Conservation (phyloP, 2,113 vertebrate species). For the Turnix velox region DNA sequence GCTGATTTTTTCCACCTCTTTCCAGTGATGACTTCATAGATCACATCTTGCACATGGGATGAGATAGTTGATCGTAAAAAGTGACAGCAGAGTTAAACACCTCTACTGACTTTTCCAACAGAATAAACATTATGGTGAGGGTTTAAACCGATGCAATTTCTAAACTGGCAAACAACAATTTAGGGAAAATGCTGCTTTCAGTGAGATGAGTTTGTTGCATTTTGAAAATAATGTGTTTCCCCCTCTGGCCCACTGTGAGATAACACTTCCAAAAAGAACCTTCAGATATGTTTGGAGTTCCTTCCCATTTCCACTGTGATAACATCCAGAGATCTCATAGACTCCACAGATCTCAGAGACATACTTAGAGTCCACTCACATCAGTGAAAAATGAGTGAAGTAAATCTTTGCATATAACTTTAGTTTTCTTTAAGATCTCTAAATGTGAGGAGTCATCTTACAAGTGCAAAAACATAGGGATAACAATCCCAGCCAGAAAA, state of each 20-base stretch:
- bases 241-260: neutral
- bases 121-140: neutral
- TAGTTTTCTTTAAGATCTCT: neutral
- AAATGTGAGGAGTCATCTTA: neutral
- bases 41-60: neutral
- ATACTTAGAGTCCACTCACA: neutral
- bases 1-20: neutral
- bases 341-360: neutral
- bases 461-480: neutral
- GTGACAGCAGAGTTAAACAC: neutral
- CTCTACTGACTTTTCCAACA: neutral
- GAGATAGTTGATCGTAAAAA: neutral
- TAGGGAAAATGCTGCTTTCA: neutral
- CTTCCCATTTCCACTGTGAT: neutral
- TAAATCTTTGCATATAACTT: neutral
- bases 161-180: neutral
- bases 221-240: neutral
- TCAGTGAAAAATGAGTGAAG: neutral
- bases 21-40: slow-evolving; percentile 17
- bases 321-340: neutral
- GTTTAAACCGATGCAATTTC: neutral
- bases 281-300: neutral
- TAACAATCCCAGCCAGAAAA: neutral
- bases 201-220: neutral
- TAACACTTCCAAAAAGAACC: neutral